These are phyloP conservation scores for Drosophila sulfurigaster DNA, from an alignment of 1,140 invertebrate genomes.

Conservation along the genomic window DNA sequence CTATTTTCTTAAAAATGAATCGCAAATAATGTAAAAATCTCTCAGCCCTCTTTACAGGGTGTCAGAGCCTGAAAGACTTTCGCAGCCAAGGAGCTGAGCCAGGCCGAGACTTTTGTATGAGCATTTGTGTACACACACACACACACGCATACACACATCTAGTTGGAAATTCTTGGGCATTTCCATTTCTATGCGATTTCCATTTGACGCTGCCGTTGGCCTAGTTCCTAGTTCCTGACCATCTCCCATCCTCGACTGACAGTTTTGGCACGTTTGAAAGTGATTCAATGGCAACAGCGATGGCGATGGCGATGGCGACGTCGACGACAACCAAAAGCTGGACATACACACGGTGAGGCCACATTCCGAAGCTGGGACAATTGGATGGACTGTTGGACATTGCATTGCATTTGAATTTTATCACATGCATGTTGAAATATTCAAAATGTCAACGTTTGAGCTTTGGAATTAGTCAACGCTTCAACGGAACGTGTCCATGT, in stretches of 20 bases:
- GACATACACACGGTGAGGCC: slow-evolving; percentile 29
- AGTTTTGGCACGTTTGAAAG: slow-evolving; percentile 56
- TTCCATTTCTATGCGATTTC: slow-evolving; percentile 54
- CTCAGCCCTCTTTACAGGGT: neutral
- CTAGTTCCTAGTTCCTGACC: slow-evolving; percentile 65
- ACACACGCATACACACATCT: slow-evolving; percentile 5
- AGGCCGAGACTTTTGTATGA: slow-evolving; percentile 17
- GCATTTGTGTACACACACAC: slow-evolving; percentile 17
- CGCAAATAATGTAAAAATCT: neutral
- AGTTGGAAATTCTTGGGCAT: slow-evolving; percentile 16
- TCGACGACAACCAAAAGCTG: slow-evolving; percentile 20
- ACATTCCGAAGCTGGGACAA: slow-evolving; percentile 6
- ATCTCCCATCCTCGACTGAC: slow-evolving; percentile 27
- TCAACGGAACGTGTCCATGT: slow-evolving; percentile 26
- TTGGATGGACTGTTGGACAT: slow-evolving; percentile 17
- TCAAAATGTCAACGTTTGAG: slow-evolving; percentile 37
- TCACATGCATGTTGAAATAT: slow-evolving; percentile 41
- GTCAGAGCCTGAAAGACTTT: slow-evolving; percentile 11
- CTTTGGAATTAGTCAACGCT: slow-evolving; percentile 38
- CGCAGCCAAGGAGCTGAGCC: slow-evolving; percentile 4
- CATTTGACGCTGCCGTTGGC: slow-evolving; percentile 59
- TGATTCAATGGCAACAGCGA: slow-evolving; percentile 47
- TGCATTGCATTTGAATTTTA: slow-evolving; percentile 47
- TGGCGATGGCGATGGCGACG: neutral
- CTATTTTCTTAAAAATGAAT: too few relatives aligned